Base-by-base conservation (phyloP, 2,888 invertebrate species). In the Lasioglossum zephyrum region DNA sequence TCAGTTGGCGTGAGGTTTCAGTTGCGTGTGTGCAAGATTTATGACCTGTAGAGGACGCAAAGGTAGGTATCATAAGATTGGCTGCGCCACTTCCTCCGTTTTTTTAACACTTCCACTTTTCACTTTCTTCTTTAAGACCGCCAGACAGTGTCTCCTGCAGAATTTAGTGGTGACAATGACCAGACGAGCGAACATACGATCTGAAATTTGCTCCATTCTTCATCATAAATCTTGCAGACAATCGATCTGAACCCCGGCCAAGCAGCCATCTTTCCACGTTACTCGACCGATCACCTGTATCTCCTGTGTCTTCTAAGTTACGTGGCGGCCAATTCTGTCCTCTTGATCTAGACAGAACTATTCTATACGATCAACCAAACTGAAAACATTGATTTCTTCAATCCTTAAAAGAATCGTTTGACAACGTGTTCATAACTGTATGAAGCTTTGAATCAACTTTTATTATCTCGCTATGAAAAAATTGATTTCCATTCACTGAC, bases 51-150 rank as follows among this genome's bases (percentile, higher is more conserved):
- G 31, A 31, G 36, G 66, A 66, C 18, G 66, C 66, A 66, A 66
- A 66, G 8, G 66, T 16, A 36, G 31, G 60, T 31, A 60, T 66
- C 31, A 66, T 66, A 66, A 66, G 66, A 60, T 66, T 66, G 66
- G 36, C 66, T 22, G 66, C 36, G 36, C 8, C 36, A 16, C 31
- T 63, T 63, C 31, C 63, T 36, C 8, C 31, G 66, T 66, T 66
- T 36, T 44, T 66, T 66, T 66, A 66, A 60, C 60, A 60, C 60
- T 60, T 60, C 60, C 60, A 60, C 60, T 60, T 60, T 60, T 60
- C 60, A 60, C 60, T 60, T 60, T 53, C 60, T 60, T 60, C 60
- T 31, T 60, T 60, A 60, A 31, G 60, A 26, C 60, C 26, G 60
- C 2, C 26, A 60, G 60, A 60, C 60, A 60, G 60, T 60, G 60